Evolutionary conservation across 2,888 invertebrate genomes (phyloP).

Genomic region (Caradrina kadenii): DNA sequence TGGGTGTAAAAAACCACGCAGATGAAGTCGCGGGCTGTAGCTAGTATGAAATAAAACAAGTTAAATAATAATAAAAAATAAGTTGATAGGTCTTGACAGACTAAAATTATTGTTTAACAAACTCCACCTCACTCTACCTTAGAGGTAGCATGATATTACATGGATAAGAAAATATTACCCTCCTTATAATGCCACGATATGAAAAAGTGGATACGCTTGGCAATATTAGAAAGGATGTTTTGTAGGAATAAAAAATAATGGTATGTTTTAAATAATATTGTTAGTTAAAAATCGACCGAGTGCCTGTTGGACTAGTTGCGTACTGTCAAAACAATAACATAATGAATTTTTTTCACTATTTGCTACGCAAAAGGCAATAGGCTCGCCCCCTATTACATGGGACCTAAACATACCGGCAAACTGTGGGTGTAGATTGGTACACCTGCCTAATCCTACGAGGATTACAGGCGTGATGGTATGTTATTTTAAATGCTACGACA

Average conservation of each 20-base stretch:
- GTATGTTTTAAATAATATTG: neutral
- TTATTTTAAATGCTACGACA: no score
- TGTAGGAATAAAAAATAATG: neutral
- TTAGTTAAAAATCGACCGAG: neutral
- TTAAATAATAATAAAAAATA: slow-evolving; percentile 18
- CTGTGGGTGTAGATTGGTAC: no score
- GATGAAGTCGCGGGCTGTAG: neutral
- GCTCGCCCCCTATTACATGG: no score
- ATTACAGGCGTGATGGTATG: no score
- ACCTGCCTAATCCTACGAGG: no score
- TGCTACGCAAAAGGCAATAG: no score
- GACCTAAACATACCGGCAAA: no score
- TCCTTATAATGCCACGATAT: slow-evolving; percentile 18
- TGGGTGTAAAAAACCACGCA: no score
- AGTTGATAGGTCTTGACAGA: slow-evolving; percentile 12
- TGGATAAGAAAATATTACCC: slow-evolving; percentile 41
- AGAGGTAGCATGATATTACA: slow-evolving; percentile 43
- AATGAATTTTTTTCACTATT: no score
- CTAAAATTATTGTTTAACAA: slow-evolving; percentile 36
- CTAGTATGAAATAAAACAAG: neutral
- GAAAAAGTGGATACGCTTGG: slow-evolving; percentile 36
- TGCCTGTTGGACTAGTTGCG: neutral
- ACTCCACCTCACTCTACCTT: slow-evolving; percentile 23
- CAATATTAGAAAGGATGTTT: neutral
- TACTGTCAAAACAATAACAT: no score